phyloP scores from a whole-genome alignment of 2,113 vertebrate genomes.

The Protobothrops mucrosquamatus region DNA sequence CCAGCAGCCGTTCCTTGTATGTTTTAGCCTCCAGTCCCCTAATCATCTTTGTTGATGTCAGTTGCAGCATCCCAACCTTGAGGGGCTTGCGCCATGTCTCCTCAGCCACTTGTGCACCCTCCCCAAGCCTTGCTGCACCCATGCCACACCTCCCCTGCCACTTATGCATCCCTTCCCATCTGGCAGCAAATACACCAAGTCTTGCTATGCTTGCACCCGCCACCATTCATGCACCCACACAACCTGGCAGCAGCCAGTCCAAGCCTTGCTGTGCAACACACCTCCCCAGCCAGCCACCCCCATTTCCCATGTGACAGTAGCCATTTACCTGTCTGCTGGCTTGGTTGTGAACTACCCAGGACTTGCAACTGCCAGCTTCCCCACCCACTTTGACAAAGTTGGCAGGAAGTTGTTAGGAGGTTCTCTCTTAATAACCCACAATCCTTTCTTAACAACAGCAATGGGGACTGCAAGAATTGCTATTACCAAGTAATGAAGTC shows the following conservation, averaged over 20 bases:
- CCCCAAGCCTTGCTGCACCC: too few relatives aligned
- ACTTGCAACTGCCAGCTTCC: neutral
- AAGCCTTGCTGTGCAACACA: neutral
- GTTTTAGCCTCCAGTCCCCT: too few relatives aligned
- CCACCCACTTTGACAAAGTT: neutral
- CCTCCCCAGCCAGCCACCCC: too few relatives aligned
- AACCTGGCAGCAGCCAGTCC: too few relatives aligned
- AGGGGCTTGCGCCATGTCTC: too few relatives aligned
- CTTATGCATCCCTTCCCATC: too few relatives aligned
- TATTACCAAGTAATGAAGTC: neutral
- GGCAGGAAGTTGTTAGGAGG: neutral
- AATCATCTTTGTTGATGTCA: neutral
- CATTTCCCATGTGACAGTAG: neutral
- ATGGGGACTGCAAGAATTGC: neutral
- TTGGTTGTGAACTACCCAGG: neutral
- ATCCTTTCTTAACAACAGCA: neutral
- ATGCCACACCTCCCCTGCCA: too few relatives aligned
- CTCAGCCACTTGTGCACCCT: neutral
- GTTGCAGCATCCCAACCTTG: neutral
- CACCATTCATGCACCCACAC: too few relatives aligned
- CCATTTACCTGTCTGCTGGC: neutral
- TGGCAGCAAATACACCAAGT: too few relatives aligned
- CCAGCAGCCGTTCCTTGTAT: too few relatives aligned
- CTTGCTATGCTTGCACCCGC: too few relatives aligned
- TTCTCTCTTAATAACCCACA: neutral